Conservation (phyloP, 2,797 vertebrate species). For the Hippocampus kuda region DNA sequence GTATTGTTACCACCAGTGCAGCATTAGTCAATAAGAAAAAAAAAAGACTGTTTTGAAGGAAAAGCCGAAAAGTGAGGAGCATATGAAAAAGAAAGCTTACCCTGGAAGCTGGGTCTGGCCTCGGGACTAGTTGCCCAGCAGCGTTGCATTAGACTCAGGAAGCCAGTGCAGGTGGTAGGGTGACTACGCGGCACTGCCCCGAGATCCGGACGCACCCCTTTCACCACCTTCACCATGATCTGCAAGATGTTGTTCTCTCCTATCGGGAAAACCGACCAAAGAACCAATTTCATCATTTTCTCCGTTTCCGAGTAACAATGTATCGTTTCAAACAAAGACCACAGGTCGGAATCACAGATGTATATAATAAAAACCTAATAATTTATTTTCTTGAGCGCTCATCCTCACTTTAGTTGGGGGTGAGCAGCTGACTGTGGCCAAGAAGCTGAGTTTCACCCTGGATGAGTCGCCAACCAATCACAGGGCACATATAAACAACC, state of each 20-base stretch:
- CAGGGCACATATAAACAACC: too few relatives aligned
- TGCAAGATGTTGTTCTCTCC: slow-evolving; percentile 96
- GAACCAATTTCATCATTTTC: background rate
- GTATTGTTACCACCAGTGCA: too few relatives aligned
- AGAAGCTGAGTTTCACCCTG: too few relatives aligned
- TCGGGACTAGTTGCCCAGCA: slow-evolving; percentile 86
- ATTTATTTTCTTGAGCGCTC: too few relatives aligned
- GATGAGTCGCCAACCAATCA: too few relatives aligned
- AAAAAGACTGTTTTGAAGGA: too few relatives aligned
- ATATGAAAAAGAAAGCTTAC: slow-evolving; percentile 51
- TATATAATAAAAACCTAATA: too few relatives aligned
- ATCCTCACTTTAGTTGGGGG: too few relatives aligned
- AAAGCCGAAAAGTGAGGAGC: background rate
- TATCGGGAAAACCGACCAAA: slow-evolving; percentile 33
- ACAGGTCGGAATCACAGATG: too few relatives aligned
- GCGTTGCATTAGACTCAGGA: slow-evolving; percentile 84
- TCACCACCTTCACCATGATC: slow-evolving; percentile 97
- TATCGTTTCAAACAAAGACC: background rate
- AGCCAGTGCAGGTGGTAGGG: slow-evolving; percentile 75
- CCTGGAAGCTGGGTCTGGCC: slow-evolving; percentile 86
- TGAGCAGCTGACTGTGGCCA: too few relatives aligned
- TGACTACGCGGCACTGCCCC: slow-evolving; percentile 75
- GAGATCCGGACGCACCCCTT: slow-evolving; percentile 87
- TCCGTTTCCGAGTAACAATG: background rate
- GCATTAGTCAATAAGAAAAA: too few relatives aligned